Conservation (phyloP, 2,888 invertebrate genomes). For the Caenorhabditis sulstoni region DNA sequence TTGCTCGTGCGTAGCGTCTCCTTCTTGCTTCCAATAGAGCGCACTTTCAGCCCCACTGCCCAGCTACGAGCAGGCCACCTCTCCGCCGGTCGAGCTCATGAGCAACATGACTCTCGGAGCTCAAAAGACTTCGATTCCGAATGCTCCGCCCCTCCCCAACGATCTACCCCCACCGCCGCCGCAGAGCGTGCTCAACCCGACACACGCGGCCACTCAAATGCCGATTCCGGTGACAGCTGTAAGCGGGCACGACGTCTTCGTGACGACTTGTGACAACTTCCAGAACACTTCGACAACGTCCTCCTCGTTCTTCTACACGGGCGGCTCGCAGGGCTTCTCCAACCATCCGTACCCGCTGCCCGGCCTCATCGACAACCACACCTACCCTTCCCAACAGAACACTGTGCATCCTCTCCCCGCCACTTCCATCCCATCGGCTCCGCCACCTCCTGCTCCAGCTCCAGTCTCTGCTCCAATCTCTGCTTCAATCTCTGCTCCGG, state of each 20-base stretch:
- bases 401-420: slow-evolving; percentile 2
- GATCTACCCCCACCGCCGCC: slow-evolving; percentile 38
- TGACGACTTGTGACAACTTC: neutral
- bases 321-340: slow-evolving; percentile 54
- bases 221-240: neutral
- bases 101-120: slow-evolving; percentile 14
- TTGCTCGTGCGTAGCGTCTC: neutral
- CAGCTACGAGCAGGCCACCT: slow-evolving; percentile 52
- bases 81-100: slow-evolving; percentile 46
- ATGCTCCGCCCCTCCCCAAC: neutral
- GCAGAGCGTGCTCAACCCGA: slow-evolving; percentile 10
- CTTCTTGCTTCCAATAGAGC: neutral
- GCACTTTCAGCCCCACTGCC: slow-evolving; percentile 25
- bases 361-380: slow-evolving; percentile 44
- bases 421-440: slow-evolving; percentile 10
- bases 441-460: slow-evolving; percentile 7
- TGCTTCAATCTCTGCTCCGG: neutral
- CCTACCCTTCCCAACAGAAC: slow-evolving; percentile 42
- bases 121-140: slow-evolving; percentile 5
- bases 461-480: slow-evolving; percentile 3
- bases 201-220: slow-evolving; percentile 3
- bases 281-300: slow-evolving; percentile 29
- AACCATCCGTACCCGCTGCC: slow-evolving; percentile 53
- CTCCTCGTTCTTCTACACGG: slow-evolving; percentile 42
- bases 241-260: neutral